Conservation (phyloP, 2,888 invertebrate genomes). For the Glyphotaelius pellucidus region DNA sequence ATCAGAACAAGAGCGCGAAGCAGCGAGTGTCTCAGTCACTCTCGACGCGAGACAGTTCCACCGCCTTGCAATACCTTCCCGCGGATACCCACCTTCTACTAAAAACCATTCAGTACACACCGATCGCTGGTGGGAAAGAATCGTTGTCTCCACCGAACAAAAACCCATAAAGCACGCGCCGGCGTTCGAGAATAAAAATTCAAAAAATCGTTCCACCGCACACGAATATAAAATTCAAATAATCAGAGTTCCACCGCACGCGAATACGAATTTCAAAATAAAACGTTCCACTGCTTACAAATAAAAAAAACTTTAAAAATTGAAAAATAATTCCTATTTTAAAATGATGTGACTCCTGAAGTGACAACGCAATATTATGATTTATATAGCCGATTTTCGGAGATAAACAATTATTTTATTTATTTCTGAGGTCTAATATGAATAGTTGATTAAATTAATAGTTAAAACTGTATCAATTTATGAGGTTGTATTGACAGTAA, state of each 20-base stretch:
- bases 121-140: slow-evolving; percentile 50
- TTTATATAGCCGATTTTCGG: background rate
- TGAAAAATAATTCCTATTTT: no score
- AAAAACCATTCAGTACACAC: slow-evolving; percentile 50
- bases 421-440: background rate
- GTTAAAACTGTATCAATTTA: background rate
- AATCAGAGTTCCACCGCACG: background rate
- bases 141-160: slow-evolving; percentile 20
- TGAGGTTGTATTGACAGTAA: background rate
- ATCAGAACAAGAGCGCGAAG: slow-evolving; percentile 6
- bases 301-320: background rate
- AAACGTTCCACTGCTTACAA: background rate
- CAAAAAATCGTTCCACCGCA: background rate
- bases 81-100: slow-evolving; percentile 40
- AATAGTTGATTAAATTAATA: background rate
- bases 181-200: slow-evolving; percentile 15
- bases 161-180: slow-evolving; percentile 44
- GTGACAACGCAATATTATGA: background rate
- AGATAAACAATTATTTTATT: background rate
- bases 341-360: background rate
- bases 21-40: background rate
- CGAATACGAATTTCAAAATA: background rate
- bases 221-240: background rate
- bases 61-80: slow-evolving; percentile 38
- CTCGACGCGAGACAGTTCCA: slow-evolving; percentile 24